Evolutionary conservation across 1,140 invertebrate genomes (phyloP), one percentile per base, ranked within the genome.

Genomic region (Colletes gigas): DNA sequence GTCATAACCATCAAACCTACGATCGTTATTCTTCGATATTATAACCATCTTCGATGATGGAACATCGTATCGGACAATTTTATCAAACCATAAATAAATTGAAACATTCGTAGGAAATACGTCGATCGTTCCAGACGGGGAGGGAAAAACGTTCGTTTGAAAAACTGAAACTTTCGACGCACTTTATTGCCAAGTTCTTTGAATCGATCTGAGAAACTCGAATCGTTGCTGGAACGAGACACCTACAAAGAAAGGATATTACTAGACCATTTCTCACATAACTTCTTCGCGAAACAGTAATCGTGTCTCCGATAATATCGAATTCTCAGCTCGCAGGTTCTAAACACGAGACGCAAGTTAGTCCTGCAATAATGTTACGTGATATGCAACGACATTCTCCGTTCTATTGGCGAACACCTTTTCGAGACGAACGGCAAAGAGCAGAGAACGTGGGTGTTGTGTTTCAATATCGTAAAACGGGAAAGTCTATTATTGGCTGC

Each of bases 401-500:
- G 41, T 66, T 47, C 41, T 19, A 63, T 17, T 63, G 30, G 62
- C 6, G 39, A n/a, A 62, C 21, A 62, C 60, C 21, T 3, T 39
- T 62, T 15, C 60, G 60, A 62, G 60, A 39, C 60, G 30, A 12
- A 14, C 3, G 19, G 19, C 60, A 14, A 6, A 39, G 5, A 14
- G 14, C 21, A 62, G 21, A 4, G 17, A 3, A 19, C 17, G 63
- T 67, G 44, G 65, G 65, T 50, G 65, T 67, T 19, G n/a, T 44
- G 65, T 67, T 50, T 67, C 65, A 19, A 67, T 67, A 67, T 67
- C 65, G 65, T 67, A 67, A 67, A 67, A 67, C n/a, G 65, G 65
- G n/a, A 67, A 67, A 19, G 19, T 19, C n/a, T 67, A 67, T 67
- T 67, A 67, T 67, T 67, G 65, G 65, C 44, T 52, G 65, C 65